Conservation (phyloP, 2,888 invertebrate species). For the Cephus spinipes region DNA sequence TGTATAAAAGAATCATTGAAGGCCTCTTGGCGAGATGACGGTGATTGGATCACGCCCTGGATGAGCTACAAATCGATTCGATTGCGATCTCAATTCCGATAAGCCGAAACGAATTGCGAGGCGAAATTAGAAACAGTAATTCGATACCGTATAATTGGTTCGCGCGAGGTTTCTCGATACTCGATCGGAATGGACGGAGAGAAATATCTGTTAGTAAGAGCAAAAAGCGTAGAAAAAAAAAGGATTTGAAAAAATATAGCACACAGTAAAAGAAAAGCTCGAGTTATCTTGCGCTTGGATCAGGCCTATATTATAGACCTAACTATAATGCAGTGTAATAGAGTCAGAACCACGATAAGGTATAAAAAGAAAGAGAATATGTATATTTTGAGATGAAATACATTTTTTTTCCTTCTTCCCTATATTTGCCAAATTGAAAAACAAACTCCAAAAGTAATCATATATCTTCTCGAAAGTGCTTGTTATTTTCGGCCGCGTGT, state of each 20-base stretch:
- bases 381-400: background rate
- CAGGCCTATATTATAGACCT: background rate
- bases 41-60: background rate
- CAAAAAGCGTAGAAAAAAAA: background rate
- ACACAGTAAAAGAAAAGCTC: background rate
- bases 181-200: background rate
- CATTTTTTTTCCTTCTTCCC: background rate
- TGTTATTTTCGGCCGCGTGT: background rate
- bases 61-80: conserved; percentile 1
- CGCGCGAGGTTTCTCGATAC: background rate
- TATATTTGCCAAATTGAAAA: background rate
- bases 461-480: background rate
- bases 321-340: too few relatives aligned
- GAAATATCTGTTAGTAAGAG: background rate
- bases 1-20: background rate
- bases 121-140: background rate
- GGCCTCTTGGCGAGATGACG: background rate
- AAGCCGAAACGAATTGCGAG: background rate
- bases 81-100: background rate
- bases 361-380: background rate
- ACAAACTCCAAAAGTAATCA: background rate
- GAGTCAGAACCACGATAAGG: background rate
- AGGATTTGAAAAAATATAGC: background rate
- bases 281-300: background rate
- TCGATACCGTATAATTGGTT: background rate